phyloP scores from a whole-genome alignment of 2,113 vertebrate species.

The Halcyon malimbica region DNA sequence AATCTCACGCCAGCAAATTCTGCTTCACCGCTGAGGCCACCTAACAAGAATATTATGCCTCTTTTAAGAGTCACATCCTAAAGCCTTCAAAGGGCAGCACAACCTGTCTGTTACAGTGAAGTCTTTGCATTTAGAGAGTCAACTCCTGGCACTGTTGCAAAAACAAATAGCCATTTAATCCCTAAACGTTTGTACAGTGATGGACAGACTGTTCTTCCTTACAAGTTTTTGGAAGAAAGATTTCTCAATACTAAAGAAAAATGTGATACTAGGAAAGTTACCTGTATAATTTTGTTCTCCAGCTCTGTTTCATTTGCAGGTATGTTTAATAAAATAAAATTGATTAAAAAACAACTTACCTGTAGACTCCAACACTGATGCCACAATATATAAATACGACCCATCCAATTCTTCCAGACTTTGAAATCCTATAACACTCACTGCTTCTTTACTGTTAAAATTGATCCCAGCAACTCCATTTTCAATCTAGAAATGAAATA shows the following conservation, averaged over 20 bases:
- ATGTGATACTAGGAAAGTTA: background rate
- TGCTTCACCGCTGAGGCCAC: constrained; percentile 86
- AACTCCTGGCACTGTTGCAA: background rate
- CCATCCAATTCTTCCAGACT: constrained; percentile 73
- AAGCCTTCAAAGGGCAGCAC: background rate
- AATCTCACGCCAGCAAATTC: constrained; percentile 83
- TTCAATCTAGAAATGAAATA: constrained; percentile 53
- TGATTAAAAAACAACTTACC: constrained; percentile 49
- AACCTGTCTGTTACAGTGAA: background rate
- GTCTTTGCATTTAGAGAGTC: background rate
- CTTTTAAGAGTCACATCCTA: background rate
- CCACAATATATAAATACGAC: constrained; percentile 74
- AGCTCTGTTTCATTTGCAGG: background rate
- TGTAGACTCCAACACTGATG: constrained; percentile 70
- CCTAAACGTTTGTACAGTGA: background rate
- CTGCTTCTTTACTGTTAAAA: constrained; percentile 71
- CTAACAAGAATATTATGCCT: constrained; percentile 66
- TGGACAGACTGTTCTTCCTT: background rate
- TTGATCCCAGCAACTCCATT: constrained; percentile 69
- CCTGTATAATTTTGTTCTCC: background rate
- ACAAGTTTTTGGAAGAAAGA: background rate
- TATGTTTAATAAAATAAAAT: background rate
- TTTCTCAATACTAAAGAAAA: background rate
- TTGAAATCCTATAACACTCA: constrained; percentile 54
- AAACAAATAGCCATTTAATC: background rate